A percentile compares a stretch with the other conserved stretches of the same genome.
These are phyloP conservation scores for Corythoichthys intestinalis DNA, from an alignment of 2,113 vertebrate species.

Conservation along the genomic window DNA sequence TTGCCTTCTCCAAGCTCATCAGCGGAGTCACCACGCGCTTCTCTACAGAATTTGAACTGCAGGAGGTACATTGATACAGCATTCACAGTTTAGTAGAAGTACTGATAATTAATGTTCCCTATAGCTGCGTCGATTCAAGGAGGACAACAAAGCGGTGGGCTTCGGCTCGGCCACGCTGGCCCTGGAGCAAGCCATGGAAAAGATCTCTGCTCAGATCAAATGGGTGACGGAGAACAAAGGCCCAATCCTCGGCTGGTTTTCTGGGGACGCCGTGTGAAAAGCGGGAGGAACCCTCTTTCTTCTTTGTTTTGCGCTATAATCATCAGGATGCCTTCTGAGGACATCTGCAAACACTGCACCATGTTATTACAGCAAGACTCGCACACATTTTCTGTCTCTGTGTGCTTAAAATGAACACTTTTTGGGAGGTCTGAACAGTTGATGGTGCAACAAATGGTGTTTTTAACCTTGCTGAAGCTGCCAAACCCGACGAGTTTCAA, in stretches of 20 bases:
- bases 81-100: not conserved
- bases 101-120: not conserved
- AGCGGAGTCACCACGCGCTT: constrained; percentile 75
- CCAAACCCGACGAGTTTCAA: too few species aligned
- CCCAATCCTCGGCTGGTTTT: constrained; percentile 75
- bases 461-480: too few species aligned
- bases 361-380: not conserved
- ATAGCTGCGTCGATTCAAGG: constrained; percentile 85
- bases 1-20: constrained; percentile 83
- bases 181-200: constrained; percentile 87
- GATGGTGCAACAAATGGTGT: not conserved
- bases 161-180: constrained; percentile 84
- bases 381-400: not conserved
- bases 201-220: constrained; percentile 80
- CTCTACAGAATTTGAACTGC: constrained; percentile 78
- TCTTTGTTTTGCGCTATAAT: not conserved
- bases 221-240: constrained; percentile 83
- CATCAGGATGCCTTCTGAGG: not conserved
- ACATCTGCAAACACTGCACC: not conserved
- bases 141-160: constrained; percentile 72
- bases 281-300: not conserved
- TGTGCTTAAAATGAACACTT: not conserved
- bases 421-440: not conserved
- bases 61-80: constrained; percentile 73
- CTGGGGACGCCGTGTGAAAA: constrained; percentile 18